Conservation (phyloP, 2,888 invertebrate species). For the Conomelus anceps region DNA sequence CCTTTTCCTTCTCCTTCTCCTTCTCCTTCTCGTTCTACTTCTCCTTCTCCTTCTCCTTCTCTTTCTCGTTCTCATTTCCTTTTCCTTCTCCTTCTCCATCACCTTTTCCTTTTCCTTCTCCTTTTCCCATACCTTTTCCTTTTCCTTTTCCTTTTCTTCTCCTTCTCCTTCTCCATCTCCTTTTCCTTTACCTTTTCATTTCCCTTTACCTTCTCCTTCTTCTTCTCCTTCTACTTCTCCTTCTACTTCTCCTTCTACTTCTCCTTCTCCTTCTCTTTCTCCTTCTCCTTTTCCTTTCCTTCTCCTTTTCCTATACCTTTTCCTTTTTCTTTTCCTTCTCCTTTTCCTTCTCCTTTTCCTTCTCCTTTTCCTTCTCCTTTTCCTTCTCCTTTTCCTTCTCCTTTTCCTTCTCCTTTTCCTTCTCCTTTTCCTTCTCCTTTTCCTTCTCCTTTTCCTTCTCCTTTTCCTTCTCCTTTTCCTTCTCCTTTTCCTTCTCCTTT, state of each 20-base stretch:
- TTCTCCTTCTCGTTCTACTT: neutral
- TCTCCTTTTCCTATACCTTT: neutral
- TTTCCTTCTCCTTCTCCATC: neutral
- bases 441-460: too few relatives aligned
- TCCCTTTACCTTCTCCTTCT: neutral
- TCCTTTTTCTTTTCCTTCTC: too few relatives aligned
- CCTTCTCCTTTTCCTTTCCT: neutral
- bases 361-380: too few relatives aligned
- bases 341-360: neutral
- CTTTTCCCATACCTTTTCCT: neutral
- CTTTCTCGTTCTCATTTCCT: neutral
- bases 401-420: neutral
- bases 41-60: neutral
- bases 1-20: too few relatives aligned
- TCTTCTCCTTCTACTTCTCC: neutral
- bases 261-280: neutral
- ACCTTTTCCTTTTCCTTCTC: neutral
- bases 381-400: too few relatives aligned
- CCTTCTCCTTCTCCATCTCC: neutral
- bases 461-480: too few relatives aligned
- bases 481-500: too few relatives aligned
- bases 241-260: neutral
- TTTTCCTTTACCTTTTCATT: neutral
- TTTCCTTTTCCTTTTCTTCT: neutral
- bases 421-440: neutral